phyloP scores from a whole-genome alignment of 2,113 vertebrate genomes.

The Passer montanus region DNA sequence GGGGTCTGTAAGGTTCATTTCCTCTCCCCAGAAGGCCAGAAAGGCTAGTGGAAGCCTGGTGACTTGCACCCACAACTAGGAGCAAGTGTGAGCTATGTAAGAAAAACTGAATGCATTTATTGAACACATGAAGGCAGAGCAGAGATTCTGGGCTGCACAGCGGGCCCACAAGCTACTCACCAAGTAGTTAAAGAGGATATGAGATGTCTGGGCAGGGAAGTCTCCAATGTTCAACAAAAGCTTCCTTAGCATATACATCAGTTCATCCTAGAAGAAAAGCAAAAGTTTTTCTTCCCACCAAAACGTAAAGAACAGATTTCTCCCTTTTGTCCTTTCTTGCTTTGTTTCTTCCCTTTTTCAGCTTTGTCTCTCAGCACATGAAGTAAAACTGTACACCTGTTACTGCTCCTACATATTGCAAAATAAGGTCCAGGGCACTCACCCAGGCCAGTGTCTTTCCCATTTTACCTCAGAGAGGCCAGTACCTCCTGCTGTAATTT shows the following conservation, averaged over 20 bases:
- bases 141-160: background rate
- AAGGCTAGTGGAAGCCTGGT: background rate
- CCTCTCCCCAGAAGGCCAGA: background rate
- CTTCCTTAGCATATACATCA: constrained; percentile 98
- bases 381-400: background rate
- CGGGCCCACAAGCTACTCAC: constrained; percentile 69
- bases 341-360: background rate
- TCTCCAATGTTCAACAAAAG: constrained; percentile 96
- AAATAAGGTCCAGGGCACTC: background rate
- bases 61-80: background rate
- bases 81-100: background rate
- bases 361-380: background rate
- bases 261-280: constrained; percentile 84
- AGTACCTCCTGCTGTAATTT: background rate
- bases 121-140: background rate
- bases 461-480: background rate
- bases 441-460: background rate
- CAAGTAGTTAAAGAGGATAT: constrained; percentile 98
- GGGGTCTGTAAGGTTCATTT: background rate
- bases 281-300: background rate
- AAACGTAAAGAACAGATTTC: background rate
- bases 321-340: background rate
- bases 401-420: background rate
- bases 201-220: constrained; percentile 96
- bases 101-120: background rate